A percentile compares a stretch with the other conserved stretches of the same genome.
Evolutionary conservation across 2,797 vertebrate species (phyloP).

Genomic region (Poeciliopsis paucimaculata): DNA sequence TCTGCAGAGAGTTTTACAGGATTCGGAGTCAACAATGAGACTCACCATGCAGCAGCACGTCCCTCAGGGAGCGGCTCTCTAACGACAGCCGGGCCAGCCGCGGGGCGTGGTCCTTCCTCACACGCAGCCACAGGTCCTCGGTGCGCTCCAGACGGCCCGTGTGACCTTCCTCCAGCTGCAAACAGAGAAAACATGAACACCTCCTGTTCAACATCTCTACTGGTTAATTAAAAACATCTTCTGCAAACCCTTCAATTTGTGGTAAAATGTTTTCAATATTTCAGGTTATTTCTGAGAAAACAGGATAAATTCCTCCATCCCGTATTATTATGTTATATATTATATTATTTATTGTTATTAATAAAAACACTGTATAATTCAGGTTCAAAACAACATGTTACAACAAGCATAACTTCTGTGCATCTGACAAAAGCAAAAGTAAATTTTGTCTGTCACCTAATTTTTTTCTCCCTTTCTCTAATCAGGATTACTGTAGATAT

Average conservation of each 20-base stretch:
- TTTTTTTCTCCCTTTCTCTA: neutral
- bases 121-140: conserved; percentile 95
- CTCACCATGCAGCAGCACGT: conserved; percentile 92
- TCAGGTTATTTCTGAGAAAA: neutral
- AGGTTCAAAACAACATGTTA: neutral
- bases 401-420: neutral
- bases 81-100: conserved; percentile 92
- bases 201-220: conserved; percentile 15
- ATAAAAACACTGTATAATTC: neutral
- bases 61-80: conserved; percentile 95
- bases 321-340: neutral
- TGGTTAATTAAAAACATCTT: neutral
- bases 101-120: conserved; percentile 95
- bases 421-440: neutral
- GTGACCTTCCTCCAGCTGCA: conserved; percentile 93
- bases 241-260: too few species aligned
- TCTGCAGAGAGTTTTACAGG: neutral
- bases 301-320: too few species aligned
- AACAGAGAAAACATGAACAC: conserved; percentile 5
- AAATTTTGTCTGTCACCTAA: neutral
- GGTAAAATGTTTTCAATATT: neutral
- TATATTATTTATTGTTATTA: too few species aligned
- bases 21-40: conserved; percentile 12
- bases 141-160: conserved; percentile 94
- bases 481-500: neutral